Conservation (phyloP, 2,797 vertebrate species). For the Aphelocoma californica region DNA sequence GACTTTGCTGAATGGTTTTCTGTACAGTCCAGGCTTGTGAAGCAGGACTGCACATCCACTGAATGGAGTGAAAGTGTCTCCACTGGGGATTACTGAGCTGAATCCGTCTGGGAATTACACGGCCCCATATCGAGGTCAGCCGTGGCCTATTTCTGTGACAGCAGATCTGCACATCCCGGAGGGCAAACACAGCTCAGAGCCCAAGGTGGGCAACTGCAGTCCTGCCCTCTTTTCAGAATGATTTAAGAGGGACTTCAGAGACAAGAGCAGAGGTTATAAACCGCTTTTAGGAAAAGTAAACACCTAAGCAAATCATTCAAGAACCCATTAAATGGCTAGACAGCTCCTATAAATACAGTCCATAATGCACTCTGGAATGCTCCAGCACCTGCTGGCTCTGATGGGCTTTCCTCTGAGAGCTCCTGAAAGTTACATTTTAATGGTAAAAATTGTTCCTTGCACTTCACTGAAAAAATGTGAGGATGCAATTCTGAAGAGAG, state of each 20-base stretch:
- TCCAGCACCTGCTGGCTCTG: not conserved
- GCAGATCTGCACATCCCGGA: not conserved
- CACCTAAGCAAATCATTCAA: conserved; percentile 52
- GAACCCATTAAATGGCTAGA: conserved; percentile 29
- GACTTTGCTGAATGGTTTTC: not conserved
- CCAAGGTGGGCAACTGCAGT: not conserved
- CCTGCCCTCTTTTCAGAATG: not conserved
- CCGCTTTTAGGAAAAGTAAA: conserved; percentile 53
- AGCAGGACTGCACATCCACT: not conserved
- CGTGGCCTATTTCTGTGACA: not conserved
- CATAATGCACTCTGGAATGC: conserved; percentile 16
- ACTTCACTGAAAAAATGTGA: not conserved
- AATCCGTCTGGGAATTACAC: not conserved
- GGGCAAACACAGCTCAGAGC: not conserved
- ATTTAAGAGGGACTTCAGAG: conserved; percentile 51
- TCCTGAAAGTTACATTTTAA: conserved; percentile 24
- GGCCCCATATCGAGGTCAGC: not conserved
- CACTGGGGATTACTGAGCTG: not conserved
- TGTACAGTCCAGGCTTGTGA: not conserved
- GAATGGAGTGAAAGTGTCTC: not conserved
- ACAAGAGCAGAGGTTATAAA: conserved; percentile 36
- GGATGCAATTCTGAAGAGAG: not conserved
- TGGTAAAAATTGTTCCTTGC: not conserved
- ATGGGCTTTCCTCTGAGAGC: not conserved
- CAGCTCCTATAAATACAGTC: conserved; percentile 44